Conservation (phyloP, 1,140 invertebrate species). For the Lepidotrigona ventralis region DNA sequence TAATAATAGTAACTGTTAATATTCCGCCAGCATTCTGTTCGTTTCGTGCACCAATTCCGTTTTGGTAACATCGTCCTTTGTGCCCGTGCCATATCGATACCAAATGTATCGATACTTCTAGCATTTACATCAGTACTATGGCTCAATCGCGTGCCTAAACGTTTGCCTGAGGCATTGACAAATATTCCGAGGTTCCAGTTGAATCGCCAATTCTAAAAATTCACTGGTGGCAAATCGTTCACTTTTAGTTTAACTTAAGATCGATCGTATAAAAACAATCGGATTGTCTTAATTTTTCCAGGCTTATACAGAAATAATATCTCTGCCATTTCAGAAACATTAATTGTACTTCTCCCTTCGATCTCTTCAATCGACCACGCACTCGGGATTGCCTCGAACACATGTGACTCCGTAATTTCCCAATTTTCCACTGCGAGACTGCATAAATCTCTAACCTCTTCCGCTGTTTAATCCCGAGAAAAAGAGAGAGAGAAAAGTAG, state of each 20-base stretch:
- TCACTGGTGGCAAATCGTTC: neutral
- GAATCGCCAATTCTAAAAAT: neutral
- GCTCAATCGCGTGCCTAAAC: neutral
- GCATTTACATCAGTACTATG: conserved; percentile 25
- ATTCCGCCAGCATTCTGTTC: conserved; percentile 43
- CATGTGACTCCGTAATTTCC: neutral
- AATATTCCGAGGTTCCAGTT: neutral
- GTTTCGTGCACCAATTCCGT: conserved; percentile 34
- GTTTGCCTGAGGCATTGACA: conserved; percentile 5
- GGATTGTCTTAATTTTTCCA: too few species aligned
- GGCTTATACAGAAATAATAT: too few species aligned
- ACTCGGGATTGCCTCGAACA: neutral
- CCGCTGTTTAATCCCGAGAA: too few species aligned
- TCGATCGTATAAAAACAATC: neutral
- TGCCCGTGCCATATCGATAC: conserved; percentile 8
- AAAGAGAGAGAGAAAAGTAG: neutral
- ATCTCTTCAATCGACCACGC: neutral
- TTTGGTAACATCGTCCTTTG: conserved; percentile 24
- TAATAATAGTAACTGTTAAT: conserved; percentile 54
- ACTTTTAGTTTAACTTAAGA: neutral
- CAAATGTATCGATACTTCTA: neutral
- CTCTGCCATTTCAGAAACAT: too few species aligned
- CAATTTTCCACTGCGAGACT: neutral
- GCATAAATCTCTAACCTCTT: too few species aligned
- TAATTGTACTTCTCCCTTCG: too few species aligned